phyloP scores from a whole-genome alignment of 1,140 invertebrate species.

The Elysia chlorotica region DNA sequence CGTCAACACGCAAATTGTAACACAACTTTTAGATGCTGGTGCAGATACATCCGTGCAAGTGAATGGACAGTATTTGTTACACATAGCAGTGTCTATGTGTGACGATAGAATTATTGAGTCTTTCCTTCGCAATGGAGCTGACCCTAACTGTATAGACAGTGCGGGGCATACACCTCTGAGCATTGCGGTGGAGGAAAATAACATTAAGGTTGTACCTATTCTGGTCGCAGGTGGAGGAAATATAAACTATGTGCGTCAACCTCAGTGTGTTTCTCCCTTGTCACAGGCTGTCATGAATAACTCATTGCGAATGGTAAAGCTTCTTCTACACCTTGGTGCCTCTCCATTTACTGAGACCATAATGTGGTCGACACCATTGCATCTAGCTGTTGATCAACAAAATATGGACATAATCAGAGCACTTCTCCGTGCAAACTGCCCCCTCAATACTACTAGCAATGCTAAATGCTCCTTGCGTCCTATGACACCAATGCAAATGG shows the following conservation, averaged over 20 bases:
- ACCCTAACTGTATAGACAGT: conserved; percentile 31
- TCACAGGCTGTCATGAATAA: conserved; percentile 9
- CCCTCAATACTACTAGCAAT: conserved; percentile 21
- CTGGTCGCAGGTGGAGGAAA: conserved; percentile 29
- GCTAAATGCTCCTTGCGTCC: conserved; percentile 17
- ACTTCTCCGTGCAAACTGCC: conserved; percentile 11
- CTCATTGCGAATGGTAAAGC: conserved; percentile 16
- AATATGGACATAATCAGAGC: conserved; percentile 17
- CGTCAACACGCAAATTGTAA: conserved; percentile 35
- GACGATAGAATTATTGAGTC: conserved; percentile 36
- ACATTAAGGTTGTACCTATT: conserved; percentile 30
- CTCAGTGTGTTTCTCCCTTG: conserved; percentile 15
- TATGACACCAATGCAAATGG: conserved; percentile 12
- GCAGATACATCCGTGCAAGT: conserved; percentile 31
- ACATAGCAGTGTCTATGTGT: conserved; percentile 42
- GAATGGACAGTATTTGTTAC: conserved; percentile 30
- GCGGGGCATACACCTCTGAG: conserved; percentile 30
- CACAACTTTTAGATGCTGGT: conserved; percentile 36
- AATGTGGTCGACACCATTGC: conserved; percentile 23
- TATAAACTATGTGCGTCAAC: conserved; percentile 26
- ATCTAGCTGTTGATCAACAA: conserved; percentile 12
- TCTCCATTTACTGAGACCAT: conserved; percentile 7
- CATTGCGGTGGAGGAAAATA: conserved; percentile 35
- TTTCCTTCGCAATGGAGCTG: conserved; percentile 35
- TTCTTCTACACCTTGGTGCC: conserved; percentile 9